Evolutionary conservation across 2,797 vertebrate genomes (phyloP), one percentile per base, ranked within the genome.

Genomic region (Dromococcyx pavoninus): DNA sequence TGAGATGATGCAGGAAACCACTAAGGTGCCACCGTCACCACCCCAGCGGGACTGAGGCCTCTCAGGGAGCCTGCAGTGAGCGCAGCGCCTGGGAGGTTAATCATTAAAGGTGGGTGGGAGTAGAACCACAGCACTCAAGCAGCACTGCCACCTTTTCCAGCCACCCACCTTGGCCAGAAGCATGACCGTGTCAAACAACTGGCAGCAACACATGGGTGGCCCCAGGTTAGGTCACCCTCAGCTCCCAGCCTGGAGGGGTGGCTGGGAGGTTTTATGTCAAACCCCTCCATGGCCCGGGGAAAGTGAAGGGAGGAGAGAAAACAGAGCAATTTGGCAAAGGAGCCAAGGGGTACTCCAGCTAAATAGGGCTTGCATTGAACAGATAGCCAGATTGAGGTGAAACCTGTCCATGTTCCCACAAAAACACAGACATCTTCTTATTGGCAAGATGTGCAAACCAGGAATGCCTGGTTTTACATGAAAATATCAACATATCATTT

Each of bases 1-100:
- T 0, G 2, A 73, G 39, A 12, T 1, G 0, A 37, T 14, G 7
- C 1, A 1, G 65, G 37, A 30, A 66, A 51, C 7, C 3, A 2
- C 37, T 17, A 69, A 53, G 1, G 3, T 3, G 2, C 21, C 5
- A 3, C 57, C 1, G 2, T 46, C 43, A 25, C 28, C 4, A 0
- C 24, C 17, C 14, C 2, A 0, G 15, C 17, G 11, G 44, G n/a
- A 60, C 3, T 3, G 3, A 17, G 41, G 18, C 15, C 30, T 46
- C 21, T 39, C 4, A 5, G 37, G 37, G 64, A 46, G 48, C 9
- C 0, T 0, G 30, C 4, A 1, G 11, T 2, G 3, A 41, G 32
- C 2, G 1, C 11, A 8, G 60, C 48, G 21, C 30, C 1, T 0
- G 33, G 22, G 7, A 11, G 3, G 44, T 41, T 32, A 48, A 28